phyloP scores from a whole-genome alignment of 2,888 invertebrate genomes.

The Nasonia oneida region DNA sequence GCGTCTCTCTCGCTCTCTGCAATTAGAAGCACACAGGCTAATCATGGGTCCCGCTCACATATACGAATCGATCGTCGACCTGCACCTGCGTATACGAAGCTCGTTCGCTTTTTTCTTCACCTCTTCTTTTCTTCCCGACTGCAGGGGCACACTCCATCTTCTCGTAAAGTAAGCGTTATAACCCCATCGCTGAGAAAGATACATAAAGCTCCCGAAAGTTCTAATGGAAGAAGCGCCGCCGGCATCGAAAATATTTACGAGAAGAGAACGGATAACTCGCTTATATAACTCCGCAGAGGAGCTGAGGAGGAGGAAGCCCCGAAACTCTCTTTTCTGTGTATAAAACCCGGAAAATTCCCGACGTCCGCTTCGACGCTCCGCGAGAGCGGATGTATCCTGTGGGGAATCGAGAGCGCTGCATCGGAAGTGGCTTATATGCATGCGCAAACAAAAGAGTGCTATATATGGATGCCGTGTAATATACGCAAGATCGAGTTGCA shows the following conservation, averaged over 20 bases:
- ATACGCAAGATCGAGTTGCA: constrained; percentile 5
- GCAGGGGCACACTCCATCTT: not conserved
- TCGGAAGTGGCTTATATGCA: constrained; percentile 12
- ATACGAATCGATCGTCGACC: constrained; percentile 2
- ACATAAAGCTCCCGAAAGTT: constrained; percentile 10
- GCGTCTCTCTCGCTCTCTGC: not conserved
- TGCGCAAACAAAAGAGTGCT: not conserved
- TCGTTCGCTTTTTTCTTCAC: not conserved
- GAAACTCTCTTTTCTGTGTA: not conserved
- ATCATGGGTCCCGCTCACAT: constrained; percentile 6
- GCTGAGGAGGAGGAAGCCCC: not conserved
- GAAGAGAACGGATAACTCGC: not conserved
- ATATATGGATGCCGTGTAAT: not conserved
- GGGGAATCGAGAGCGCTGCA: not conserved
- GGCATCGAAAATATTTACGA: constrained; percentile 16
- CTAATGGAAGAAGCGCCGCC: constrained; percentile 1
- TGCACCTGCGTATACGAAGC: not conserved
- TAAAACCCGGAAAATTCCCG: not conserved
- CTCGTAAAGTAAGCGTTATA: not conserved
- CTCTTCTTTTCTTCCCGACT: not conserved
- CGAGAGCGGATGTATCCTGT: not conserved
- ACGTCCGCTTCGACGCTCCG: not conserved
- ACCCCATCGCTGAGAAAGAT: not conserved
- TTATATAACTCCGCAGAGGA: not conserved
- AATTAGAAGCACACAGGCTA: constrained; percentile 34